Conservation (phyloP, 2,797 vertebrate genomes). For the Oryzias sinensis region DNA sequence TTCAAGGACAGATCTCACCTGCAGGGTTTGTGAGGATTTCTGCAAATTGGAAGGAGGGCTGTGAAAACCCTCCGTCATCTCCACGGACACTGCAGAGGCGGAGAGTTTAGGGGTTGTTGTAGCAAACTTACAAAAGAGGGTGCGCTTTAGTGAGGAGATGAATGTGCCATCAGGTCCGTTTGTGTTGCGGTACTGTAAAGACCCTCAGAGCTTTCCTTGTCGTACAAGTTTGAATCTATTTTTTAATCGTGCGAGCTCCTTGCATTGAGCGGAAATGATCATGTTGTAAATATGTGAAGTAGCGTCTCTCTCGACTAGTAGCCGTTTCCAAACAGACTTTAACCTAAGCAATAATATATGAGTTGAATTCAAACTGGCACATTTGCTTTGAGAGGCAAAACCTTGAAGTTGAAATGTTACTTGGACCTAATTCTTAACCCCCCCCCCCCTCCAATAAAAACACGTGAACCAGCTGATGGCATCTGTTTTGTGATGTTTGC, state of each 20-base stretch:
- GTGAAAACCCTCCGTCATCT: conserved; percentile 19
- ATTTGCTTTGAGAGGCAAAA: conserved; percentile 31
- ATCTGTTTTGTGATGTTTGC: conserved; percentile 31
- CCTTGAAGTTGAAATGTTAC: conserved; percentile 13
- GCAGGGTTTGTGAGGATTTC: conserved; percentile 4
- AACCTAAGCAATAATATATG: conserved; percentile 34
- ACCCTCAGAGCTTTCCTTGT: conserved; percentile 40
- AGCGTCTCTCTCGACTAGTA: conserved; percentile 37
- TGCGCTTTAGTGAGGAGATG: conserved; percentile 26
- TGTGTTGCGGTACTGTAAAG: conserved; percentile 30
- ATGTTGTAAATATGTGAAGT: conserved; percentile 66
- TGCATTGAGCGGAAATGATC: conserved; percentile 36
- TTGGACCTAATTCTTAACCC: conserved; percentile 41
- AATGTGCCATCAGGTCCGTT: conserved; percentile 45
- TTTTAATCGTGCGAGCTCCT: conserved; percentile 48
- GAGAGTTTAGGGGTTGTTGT: conserved; percentile 6
- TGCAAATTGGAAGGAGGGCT: conserved; percentile 38
- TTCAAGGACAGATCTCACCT: conserved; percentile 25
- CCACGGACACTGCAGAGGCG: conserved; percentile 11
- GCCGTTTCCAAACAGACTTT: conserved; percentile 43
- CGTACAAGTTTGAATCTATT: conserved; percentile 42
- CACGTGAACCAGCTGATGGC: conserved; percentile 24
- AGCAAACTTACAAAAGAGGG: conserved; percentile 10
- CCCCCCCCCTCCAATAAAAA: conserved; percentile 49
- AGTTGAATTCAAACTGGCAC: conserved; percentile 35